Conservation (phyloP, 2,113 vertebrate genomes). For the Collichthys lucidus region DNA sequence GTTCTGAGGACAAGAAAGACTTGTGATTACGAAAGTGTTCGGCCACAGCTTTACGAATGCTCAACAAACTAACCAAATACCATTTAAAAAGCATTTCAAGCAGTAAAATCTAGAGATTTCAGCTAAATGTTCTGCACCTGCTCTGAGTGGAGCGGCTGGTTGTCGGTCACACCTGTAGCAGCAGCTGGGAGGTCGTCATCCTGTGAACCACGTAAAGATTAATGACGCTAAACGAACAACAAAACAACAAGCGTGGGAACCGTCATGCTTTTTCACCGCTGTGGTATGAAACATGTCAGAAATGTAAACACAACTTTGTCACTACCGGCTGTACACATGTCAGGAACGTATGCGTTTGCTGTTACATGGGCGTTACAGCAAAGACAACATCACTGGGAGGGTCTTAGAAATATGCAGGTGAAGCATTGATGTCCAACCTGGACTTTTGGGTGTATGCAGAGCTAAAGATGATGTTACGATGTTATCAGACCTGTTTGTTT, state of each 20-base stretch:
- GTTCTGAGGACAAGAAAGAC: slow-evolving; percentile 8
- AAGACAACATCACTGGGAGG: no score
- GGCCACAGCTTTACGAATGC: neutral
- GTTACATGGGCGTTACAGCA: no score
- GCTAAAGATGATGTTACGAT: neutral
- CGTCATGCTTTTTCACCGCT: neutral
- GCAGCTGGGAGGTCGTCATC: slow-evolving; percentile 6
- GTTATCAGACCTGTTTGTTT: slow-evolving; percentile 33
- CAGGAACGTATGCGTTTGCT: no score
- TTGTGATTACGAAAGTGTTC: neutral
- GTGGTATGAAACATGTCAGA: neutral
- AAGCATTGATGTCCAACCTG: neutral
- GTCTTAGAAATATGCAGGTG: neutral
- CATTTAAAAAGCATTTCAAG: neutral
- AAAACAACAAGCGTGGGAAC: neutral
- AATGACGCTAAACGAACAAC: neutral
- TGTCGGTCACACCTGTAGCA: neutral
- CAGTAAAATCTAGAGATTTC: neutral
- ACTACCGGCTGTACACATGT: no score
- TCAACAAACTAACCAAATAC: neutral
- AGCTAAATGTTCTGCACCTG: slow-evolving; percentile 30
- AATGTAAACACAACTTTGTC: neutral
- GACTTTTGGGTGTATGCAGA: neutral
- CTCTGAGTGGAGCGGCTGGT: neutral
- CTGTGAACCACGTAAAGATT: slow-evolving; percentile 19